Evolutionary conservation across 2,113 vertebrate species (phyloP), one percentile per base, ranked within the genome.

Genomic region (Burhinus oedicnemus): DNA sequence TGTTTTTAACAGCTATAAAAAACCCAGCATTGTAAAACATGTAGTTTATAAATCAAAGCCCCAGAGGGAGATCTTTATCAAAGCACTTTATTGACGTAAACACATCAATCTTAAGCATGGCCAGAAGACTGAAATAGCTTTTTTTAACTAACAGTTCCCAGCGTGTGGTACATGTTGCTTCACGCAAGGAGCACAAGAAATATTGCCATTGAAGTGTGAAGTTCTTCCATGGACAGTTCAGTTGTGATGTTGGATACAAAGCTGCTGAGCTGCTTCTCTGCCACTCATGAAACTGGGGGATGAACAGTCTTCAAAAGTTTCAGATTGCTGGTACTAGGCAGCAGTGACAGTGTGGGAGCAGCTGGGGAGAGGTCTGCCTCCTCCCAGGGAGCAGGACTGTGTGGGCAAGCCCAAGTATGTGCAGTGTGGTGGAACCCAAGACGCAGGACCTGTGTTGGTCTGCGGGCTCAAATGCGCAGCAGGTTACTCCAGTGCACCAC

Each of bases 1-100:
- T 71, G 34, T 57, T 97, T 93, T 86, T 44, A 92, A 83, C 40
- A 93, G 81, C 61, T 84, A 55, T 78, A 2, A 84, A 91, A 77
- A 60, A 26, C 10, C 36, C 61, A 20, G 4, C 29, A 22, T 8
- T 68, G 72, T 86, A 71, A 89, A 94, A 21, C 54, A 86, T 3
- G 19, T n/a, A 20, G 6, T 47, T 93, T 71, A 87, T 69, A 95
- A 92, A 95, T 72, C 34, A 89, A 38, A 70, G 29, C 49, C 82
- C 49, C 36, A 57, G 47, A 51, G 40, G 12, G 32, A 96, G 86
- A 89, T 91, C 36, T 61, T 92, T 94, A 91, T 84, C 87, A 65
- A 65, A 92, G 60, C 30, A 34, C 45, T 86, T 54, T 58, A 51
- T 4, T 57, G 70, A 88, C 0, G 0, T 49, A 90, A 91, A 69